Conservation (phyloP, 2,113 vertebrate genomes). For the Herpetotheres cachinnans region DNA sequence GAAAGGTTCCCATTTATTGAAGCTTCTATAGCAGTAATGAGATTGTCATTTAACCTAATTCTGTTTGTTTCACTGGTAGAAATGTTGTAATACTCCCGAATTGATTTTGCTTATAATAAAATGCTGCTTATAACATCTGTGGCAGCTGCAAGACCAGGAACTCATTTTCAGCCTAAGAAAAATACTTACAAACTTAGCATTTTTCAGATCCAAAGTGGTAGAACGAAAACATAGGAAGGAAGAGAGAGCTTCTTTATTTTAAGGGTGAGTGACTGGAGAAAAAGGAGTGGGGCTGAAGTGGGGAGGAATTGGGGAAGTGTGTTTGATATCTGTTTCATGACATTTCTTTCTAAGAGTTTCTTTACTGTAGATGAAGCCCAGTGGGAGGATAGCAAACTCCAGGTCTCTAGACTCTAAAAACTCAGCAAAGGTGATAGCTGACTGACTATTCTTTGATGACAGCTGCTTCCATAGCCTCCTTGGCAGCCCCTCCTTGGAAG, state of each 20-base stretch:
- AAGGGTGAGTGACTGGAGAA: not conserved
- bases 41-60: slow-evolving; percentile 63
- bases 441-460: slow-evolving; percentile 19
- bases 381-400: slow-evolving; percentile 1
- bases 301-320: not conserved
- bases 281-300: not conserved
- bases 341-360: not conserved
- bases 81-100: slow-evolving; percentile 52
- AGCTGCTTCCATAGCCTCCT: not conserved
- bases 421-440: slow-evolving; percentile 13
- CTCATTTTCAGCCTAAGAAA: not conserved
- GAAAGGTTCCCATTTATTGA: slow-evolving; percentile 51
- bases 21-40: slow-evolving; percentile 54
- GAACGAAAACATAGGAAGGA: not conserved
- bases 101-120: slow-evolving; percentile 54
- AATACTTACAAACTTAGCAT: not conserved
- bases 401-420: not conserved
- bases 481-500: slow-evolving; percentile 16
- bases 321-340: not conserved
- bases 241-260: not conserved
- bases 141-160: not conserved
- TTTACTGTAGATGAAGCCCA: not conserved
- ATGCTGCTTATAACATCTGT: not conserved
- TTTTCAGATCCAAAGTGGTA: not conserved
- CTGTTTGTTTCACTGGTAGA: slow-evolving; percentile 49